phyloP scores from a whole-genome alignment of 2,797 vertebrate genomes.

The Platalea minor region DNA sequence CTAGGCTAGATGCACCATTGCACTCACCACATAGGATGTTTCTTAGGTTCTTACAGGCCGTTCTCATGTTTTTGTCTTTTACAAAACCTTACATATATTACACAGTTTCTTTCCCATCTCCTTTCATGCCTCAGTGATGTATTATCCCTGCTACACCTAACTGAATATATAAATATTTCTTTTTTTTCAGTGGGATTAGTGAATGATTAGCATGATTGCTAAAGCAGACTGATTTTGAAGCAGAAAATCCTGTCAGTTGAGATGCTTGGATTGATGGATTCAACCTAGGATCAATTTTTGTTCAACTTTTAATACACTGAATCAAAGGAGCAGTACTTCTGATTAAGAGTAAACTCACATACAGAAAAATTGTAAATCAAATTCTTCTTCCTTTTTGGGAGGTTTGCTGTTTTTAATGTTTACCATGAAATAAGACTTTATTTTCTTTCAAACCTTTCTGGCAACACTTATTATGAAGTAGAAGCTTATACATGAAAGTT shows the following conservation, averaged over 20 bases:
- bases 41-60: background rate
- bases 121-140: background rate
- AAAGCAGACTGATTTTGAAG: conserved; percentile 52
- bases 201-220: conserved; percentile 48
- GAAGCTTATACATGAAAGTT: background rate
- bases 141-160: background rate
- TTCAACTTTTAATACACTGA: conserved; percentile 32
- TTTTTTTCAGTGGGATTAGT: conserved; percentile 23
- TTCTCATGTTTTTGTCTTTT: background rate
- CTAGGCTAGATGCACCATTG: background rate
- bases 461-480: conserved; percentile 30
- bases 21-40: background rate
- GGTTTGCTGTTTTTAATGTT: conserved; percentile 60
- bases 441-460: conserved; percentile 58
- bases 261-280: conserved; percentile 53
- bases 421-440: conserved; percentile 70
- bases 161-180: conserved; percentile 32
- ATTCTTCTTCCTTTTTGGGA: conserved; percentile 47
- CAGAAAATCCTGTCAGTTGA: conserved; percentile 57
- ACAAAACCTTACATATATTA: background rate
- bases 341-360: conserved; percentile 61
- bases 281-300: conserved; percentile 67
- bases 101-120: background rate
- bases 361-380: conserved; percentile 62
- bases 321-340: conserved; percentile 59